Evolutionary conservation across 2,113 vertebrate genomes (phyloP), one percentile per base, ranked within the genome.

Genomic region (Copsychus sechellarum): DNA sequence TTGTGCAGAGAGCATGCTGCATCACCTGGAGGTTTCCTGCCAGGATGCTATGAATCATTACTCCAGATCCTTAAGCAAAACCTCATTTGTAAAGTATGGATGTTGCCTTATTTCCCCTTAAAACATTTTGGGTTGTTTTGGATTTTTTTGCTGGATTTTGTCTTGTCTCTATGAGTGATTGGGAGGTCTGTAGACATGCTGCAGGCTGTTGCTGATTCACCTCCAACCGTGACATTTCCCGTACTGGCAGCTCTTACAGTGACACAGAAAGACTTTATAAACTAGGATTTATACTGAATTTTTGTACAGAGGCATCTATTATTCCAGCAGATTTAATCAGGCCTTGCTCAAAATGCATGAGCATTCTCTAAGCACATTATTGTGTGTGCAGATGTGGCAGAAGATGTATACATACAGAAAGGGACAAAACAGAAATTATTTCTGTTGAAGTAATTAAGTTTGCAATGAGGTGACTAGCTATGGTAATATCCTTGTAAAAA

Each of bases 21-120:
- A 86, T 95, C 45, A 94, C 67, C 86, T 66, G 33, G 17, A 95
- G 78, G 29, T 57, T 81, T 88, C 70, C 78, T 95, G 33, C 70
- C 73, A 84, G 64, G 33, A 60, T 77, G 38, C 34, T 69, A 64
- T 84, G 48, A 65, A 90, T 84, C 71, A 67, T 72, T 84, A 40
- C 61, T 88, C 43, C 12, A 53, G 79, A 92, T 84, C 53, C 84
- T 92, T 50, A 79, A 94, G 83, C 29, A 86, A 90, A 62, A 65
- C 19, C 29, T 76, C 22, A 48, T 92, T 93, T 69, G 20, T 90
- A 70, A 80, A 65, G 22, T 53, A 71, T 50, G 29, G 31, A 57
- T 67, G 57, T 58, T 87, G 12, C 57, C 48, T 74, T 89, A 53
- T 78, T 54, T 89, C 53, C 51, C 40, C 64, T 90, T 64, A 67